These are phyloP conservation scores for Lepidotrigona ventralis DNA, from an alignment of 1,140 invertebrate species.

Conservation along the genomic window DNA sequence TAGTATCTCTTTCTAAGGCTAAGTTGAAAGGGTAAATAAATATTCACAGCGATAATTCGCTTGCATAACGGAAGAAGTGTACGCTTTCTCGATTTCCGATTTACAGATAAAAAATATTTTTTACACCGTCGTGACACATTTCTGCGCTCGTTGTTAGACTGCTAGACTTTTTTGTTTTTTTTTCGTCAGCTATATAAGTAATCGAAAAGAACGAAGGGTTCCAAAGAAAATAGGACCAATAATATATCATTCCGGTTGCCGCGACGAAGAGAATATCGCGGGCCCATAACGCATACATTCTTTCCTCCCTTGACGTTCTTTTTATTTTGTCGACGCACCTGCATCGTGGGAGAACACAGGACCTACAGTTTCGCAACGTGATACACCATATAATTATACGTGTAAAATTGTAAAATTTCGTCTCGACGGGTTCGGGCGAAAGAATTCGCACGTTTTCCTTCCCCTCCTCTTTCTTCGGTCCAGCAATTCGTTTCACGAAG, in stretches of 20 bases:
- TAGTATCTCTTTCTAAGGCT: no score
- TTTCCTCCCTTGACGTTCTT: neutral
- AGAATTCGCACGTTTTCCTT: constrained; percentile 41
- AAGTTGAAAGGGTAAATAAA: neutral
- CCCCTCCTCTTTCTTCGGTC: neutral
- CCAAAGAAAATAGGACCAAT: constrained; percentile 29
- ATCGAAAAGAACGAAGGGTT: constrained; percentile 11
- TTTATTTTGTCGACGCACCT: constrained; percentile 17
- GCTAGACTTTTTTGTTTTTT: no score
- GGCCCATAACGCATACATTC: neutral
- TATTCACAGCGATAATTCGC: neutral
- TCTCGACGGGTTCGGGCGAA: constrained; percentile 66
- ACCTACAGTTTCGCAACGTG: constrained; percentile 60
- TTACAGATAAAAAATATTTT: neutral
- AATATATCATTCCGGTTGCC: constrained; percentile 44
- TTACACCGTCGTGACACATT: constrained; percentile 13
- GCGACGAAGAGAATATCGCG: constrained; percentile 4
- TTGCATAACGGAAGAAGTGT: neutral
- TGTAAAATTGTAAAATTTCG: constrained; percentile 78
- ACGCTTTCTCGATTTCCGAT: neutral
- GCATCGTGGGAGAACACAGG: constrained; percentile 37
- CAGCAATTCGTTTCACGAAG: constrained; percentile 26
- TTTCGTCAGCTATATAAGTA: neutral
- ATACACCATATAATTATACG: constrained; percentile 68
- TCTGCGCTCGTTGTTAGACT: neutral